Evolutionary conservation across 2,797 vertebrate genomes (phyloP).

Genomic region (Alectoris magna): DNA sequence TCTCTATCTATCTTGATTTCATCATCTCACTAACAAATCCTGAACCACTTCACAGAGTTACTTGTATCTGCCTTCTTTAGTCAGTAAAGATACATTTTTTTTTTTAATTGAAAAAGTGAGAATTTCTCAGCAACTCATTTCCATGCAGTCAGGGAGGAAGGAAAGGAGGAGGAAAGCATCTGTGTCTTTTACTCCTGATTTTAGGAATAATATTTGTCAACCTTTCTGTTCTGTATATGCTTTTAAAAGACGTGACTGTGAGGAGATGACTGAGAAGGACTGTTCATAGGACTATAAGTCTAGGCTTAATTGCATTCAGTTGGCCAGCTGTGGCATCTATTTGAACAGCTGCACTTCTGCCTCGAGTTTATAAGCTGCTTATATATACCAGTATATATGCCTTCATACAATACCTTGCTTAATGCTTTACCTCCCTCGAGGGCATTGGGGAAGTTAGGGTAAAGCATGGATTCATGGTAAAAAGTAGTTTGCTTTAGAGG

Average conservation of each 20-base stretch:
- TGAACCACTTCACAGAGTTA: background rate
- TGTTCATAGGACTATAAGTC: background rate
- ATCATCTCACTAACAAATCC: background rate
- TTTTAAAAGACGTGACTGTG: background rate
- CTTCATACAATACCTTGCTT: background rate
- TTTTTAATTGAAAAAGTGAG: background rate
- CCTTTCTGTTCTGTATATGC: background rate
- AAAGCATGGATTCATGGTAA: background rate
- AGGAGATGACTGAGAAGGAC: background rate
- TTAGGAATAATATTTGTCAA: background rate
- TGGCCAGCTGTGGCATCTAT: background rate
- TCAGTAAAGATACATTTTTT: background rate
- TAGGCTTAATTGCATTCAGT: background rate
- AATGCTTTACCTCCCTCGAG: slow-evolving; percentile 6
- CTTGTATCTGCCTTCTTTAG: background rate
- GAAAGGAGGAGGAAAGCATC: background rate
- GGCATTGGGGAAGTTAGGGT: background rate
- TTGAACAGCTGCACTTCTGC: background rate
- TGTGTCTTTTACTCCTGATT: background rate
- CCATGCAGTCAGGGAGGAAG: background rate
- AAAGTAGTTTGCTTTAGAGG: background rate
- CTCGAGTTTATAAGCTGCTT: background rate
- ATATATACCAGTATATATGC: background rate
- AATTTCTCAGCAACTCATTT: background rate
- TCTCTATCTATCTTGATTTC: background rate